Base-by-base conservation (phyloP, 2,113 vertebrate species). In the Pandion haliaetus region DNA sequence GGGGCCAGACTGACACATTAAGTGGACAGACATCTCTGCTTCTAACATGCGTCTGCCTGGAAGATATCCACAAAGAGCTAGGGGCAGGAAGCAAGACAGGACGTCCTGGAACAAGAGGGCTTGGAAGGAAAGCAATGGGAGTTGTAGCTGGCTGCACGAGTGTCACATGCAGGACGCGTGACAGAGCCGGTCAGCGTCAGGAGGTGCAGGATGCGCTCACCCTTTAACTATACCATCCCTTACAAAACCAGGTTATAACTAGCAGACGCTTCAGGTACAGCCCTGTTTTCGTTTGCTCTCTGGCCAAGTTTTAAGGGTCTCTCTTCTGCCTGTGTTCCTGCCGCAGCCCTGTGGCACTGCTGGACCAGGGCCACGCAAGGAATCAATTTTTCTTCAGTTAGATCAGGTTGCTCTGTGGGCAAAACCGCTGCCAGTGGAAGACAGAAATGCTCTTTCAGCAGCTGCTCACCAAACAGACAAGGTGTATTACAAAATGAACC, bases 81-180 rank as follows among this genome's bases (percentile, higher is more conserved):
- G 32, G 26, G 14, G 18, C 18, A 55, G 67, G 67, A 42, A 59
- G 34, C 25, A 29, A 61, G 74, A 17, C 7, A 20, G n/a, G 14
- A 49, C 2, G 2, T 59, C 36, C 29, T 45, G 36, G 61, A 95
- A 58, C 20, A 58, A 34, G 29, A 94, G 49, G 66, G 5, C 42
- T 8, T 44, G 82, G 32, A 63, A 91, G 38, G 36, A 49, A 59
- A 34, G 31, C 1, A 17, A 69, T 13, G 21, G 34, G 25, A 85
- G 16, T 17, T 0, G 2, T 26, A 65, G 40, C 6, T 8, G 32
- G 44, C 65, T 3, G 3, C 1, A 1, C 0, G 1, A 76, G 31
- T 8, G 19, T 54, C 10, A 5, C 3, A 0, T 23, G 52, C 4
- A 4, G 79, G 81, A 57, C 0, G 0, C 0, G 3, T 55, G 63